Percentiles rank a stretch among this genome's conserved stretches.
These are phyloP conservation scores for Desoria tigrina DNA, from an alignment of 2,888 invertebrate genomes.

Conservation along the genomic window DNA sequence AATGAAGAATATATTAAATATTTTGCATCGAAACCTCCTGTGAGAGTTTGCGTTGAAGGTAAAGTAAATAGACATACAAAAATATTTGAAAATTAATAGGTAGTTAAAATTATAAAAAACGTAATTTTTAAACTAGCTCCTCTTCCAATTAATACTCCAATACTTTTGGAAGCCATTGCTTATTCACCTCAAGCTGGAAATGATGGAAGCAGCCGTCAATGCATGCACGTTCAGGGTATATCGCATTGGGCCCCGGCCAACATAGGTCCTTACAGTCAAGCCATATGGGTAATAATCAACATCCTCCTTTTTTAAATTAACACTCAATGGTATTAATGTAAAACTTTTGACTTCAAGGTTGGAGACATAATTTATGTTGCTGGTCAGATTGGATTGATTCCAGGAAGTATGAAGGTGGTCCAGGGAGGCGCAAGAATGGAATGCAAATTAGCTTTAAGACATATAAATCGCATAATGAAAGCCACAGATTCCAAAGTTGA, in stretches of 20 bases:
- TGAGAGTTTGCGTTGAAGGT: slow-evolving; percentile 75
- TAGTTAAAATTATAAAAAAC: no score
- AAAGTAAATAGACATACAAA: no score
- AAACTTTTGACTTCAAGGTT: no score
- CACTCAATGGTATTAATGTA: no score
- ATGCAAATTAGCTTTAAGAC: slow-evolving; percentile 78
- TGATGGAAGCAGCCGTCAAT: slow-evolving; percentile 61
- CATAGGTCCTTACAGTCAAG: slow-evolving; percentile 95
- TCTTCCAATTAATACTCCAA: slow-evolving; percentile 69
- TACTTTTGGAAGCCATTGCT: slow-evolving; percentile 75
- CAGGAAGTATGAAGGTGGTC: slow-evolving; percentile 73
- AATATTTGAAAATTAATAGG: no score
- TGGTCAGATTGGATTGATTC: slow-evolving; percentile 88
- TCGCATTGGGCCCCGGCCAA: slow-evolving; percentile 99
- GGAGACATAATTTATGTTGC: slow-evolving; percentile 82
- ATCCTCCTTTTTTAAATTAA: not conserved
- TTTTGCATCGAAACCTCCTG: slow-evolving; percentile 73
- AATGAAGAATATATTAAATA: slow-evolving; percentile 75
- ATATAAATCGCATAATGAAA: slow-evolving; percentile 77
- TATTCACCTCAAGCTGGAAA: slow-evolving; percentile 57
- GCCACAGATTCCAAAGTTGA: slow-evolving; percentile 77
- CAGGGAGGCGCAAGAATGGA: slow-evolving; percentile 77
- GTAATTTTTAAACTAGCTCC: no score
- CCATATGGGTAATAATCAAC: slow-evolving; percentile 69
- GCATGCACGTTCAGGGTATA: slow-evolving; percentile 92